Evolutionary conservation across 2,888 invertebrate species (phyloP), one percentile per base, ranked within the genome.

Genomic region (Agriopis leucophaearia): DNA sequence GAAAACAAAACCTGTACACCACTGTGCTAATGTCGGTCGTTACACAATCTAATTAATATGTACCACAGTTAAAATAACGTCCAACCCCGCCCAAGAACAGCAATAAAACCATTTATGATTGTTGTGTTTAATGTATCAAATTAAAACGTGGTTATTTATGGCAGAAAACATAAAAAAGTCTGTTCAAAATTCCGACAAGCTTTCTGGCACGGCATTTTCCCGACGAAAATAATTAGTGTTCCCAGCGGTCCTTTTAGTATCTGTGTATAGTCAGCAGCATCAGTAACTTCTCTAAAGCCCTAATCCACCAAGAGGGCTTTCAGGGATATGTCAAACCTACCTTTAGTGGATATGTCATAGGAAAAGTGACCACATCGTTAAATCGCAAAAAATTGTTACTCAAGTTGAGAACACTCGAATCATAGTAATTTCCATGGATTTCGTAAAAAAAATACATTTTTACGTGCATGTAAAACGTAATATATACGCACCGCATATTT

Each of bases 161-260:
- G 64, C 70, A 68, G 62, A 73, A 74, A 74, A 64, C 66, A 64
- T 72, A 64, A 75, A 76, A 80, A 78, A 70, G 69, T 63, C 72
- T 74, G 73, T 78, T 77, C 76, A 63, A 80, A 79, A 76, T 72
- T 73, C 65, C 64, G 70, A 66, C 72, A 72, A 64, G 70, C 72
- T 76, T 74, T 69, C 69, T 66, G 67, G 71, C 78, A 66, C 63
- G 70, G 77, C 74, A 74, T 78, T 81, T 81, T 80, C 76, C 72
- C 66, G 70, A 45, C 65, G 58, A 62, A 69, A 75, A 74, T 81
- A 81, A 81, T 81, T 79, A 82, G 78, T 78, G 79, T 74, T 74
- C 69, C 76, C 77, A 50, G 52, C 69, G 70, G 73, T 66, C 69
- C 62, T 75, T 74, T 77, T 77, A 73, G 73, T 69, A 67, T 63